Evolutionary conservation across 2,797 vertebrate genomes (phyloP), one percentile per base, ranked within the genome.

Genomic region (Etheostoma nigrum): DNA sequence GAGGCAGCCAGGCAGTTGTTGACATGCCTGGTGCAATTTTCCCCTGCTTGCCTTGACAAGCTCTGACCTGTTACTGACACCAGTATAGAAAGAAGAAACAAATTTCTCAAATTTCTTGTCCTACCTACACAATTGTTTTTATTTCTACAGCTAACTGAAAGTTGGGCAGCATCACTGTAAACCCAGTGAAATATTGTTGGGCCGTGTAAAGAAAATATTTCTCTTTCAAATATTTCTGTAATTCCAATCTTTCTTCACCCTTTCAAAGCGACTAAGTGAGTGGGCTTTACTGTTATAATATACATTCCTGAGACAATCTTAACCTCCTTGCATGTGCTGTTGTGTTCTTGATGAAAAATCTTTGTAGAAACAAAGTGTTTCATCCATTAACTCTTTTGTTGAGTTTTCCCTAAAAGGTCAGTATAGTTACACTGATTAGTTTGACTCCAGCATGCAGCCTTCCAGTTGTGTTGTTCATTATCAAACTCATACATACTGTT

Each of bases 401-500:
- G 2, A 47, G n/a, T 40, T 47, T 57, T 11, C 4, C 36, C 23
- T 6, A 44, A 42, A 66, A 16, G 15, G 18, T 11, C 19, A 4
- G 2, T 62, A 40, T 9, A 51, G 45, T 9, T 21, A 63, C n/a
- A 36, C 2, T 1, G 1, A 11, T 44, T 51, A 49, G 10, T 27
- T 61, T 19, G 8, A 55, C 12, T n/a, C 9, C 13, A 9, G 52
- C 23, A 16, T 61, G 58, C 48, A 72, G 40, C 16, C 27, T 55
- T 58, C 60, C 7, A 21, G 19, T 42, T 59, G 54, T 53, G 53
- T 47, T 54, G 12, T 1, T 36, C 10, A 42, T 74, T 42, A 63
- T 45, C 0, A 54, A 51, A 78, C 36, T 27, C 44, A 58, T 25
- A 87, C 96, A 81, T 87, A 99, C 98, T 97, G 96, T 76, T 96